Conservation (phyloP, 1,140 invertebrate genomes). For the Ceratina australensis region DNA sequence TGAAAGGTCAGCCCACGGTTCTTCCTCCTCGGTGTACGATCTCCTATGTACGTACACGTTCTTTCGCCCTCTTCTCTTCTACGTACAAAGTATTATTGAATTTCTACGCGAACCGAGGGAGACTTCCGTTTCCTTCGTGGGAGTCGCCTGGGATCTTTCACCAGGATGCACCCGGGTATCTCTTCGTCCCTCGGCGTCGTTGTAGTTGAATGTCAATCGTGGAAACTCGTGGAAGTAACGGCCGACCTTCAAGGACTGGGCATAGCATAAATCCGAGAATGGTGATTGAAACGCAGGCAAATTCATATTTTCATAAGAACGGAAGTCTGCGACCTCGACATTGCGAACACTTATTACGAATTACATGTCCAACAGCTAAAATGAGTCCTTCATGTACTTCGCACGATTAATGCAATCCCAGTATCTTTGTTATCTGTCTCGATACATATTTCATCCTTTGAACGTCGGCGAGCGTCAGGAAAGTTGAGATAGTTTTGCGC, state of each 20-base stretch:
- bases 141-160: constrained; percentile 25
- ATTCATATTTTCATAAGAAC: too few relatives aligned
- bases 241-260: neutral
- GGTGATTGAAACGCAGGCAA: too few relatives aligned
- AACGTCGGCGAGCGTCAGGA: neutral
- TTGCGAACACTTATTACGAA: too few relatives aligned
- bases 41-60: constrained; percentile 12
- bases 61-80: constrained; percentile 23
- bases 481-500: neutral
- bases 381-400: too few relatives aligned
- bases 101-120: constrained; percentile 21
- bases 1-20: constrained; percentile 24
- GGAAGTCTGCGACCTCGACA: too few relatives aligned
- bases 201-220: constrained; percentile 29
- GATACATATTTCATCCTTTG: neutral
- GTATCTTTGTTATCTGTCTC: too few relatives aligned
- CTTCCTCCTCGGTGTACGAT: neutral
- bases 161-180: constrained; percentile 9
- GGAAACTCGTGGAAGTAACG: constrained; percentile 8
- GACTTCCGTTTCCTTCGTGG: neutral
- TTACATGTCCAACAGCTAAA: too few relatives aligned
- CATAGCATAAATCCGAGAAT: neutral
- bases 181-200: neutral
- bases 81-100: constrained; percentile 45
- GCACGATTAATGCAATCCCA: too few relatives aligned